Conservation (phyloP, 2,888 invertebrate genomes). For the Microchrysa polita region DNA sequence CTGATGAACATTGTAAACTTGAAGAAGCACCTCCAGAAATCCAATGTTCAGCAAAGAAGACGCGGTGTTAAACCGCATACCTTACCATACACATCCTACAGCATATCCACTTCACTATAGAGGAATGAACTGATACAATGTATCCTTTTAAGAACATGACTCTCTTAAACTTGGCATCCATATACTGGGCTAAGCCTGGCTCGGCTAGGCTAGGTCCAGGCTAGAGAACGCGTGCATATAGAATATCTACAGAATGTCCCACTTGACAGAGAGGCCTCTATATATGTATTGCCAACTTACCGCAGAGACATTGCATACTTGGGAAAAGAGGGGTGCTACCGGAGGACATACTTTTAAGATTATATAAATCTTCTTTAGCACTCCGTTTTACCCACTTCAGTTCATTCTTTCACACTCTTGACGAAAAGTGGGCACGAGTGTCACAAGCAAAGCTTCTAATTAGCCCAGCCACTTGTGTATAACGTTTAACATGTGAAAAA, state of each 20-base stretch:
- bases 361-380: conserved; percentile 18
- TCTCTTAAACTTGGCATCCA: neutral
- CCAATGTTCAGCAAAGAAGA: neutral
- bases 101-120: conserved; percentile 9
- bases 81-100: too few relatives aligned
- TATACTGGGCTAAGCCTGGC: too few relatives aligned
- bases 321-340: neutral
- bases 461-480: conserved; percentile 49
- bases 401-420: conserved; percentile 48
- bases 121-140: conserved; percentile 15
- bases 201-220: neutral
- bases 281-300: neutral
- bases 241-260: neutral
- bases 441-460: conserved; percentile 50
- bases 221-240: neutral
- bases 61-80: neutral
- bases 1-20: neutral
- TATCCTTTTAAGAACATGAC: neutral
- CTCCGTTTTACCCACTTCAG: conserved; percentile 45
- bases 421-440: conserved; percentile 49
- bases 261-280: conserved; percentile 10
- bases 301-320: neutral
- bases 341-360: too few relatives aligned
- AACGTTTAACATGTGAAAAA: conserved; percentile 48
- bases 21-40: neutral